A percentile compares a stretch with the other conserved stretches of the same genome.
phyloP scores from a whole-genome alignment of 2,888 invertebrate genomes.

The Sphaeridia pumilis region DNA sequence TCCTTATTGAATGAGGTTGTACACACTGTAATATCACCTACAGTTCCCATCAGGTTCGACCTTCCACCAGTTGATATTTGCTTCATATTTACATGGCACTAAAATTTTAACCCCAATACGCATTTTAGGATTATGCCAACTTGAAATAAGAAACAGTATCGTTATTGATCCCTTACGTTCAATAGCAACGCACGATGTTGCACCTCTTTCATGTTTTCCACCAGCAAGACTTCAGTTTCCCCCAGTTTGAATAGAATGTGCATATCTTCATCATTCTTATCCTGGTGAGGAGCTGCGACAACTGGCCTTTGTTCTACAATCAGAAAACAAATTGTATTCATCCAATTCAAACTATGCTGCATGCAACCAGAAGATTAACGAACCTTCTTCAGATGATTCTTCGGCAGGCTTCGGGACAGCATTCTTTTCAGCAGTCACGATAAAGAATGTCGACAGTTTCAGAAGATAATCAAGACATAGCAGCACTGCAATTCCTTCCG shows the following conservation, averaged over 20 bases:
- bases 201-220: constrained; percentile 62
- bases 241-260: constrained; percentile 54
- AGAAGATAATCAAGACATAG: constrained; percentile 84
- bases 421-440: too few relatives aligned
- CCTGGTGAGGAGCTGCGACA: neutral
- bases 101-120: too few relatives aligned
- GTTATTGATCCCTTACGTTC: constrained; percentile 60
- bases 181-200: constrained; percentile 77
- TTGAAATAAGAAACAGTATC: too few relatives aligned
- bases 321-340: too few relatives aligned
- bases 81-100: constrained; percentile 44
- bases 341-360: too few relatives aligned
- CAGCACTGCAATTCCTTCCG: constrained; percentile 65
- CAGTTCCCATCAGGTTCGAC: constrained; percentile 65
- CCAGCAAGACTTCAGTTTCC: constrained; percentile 81
- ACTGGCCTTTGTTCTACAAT: too few relatives aligned
- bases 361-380: too few relatives aligned
- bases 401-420: too few relatives aligned
- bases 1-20: constrained; percentile 56
- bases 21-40: constrained; percentile 63
- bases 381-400: too few relatives aligned
- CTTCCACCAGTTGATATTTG: constrained; percentile 57
- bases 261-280: neutral
- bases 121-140: too few relatives aligned
- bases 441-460: constrained; percentile 71